Percentiles rank a stretch among this genome's conserved stretches.
phyloP scores from a whole-genome alignment of 1,140 invertebrate genomes.

The Bombyx mandarina region DNA sequence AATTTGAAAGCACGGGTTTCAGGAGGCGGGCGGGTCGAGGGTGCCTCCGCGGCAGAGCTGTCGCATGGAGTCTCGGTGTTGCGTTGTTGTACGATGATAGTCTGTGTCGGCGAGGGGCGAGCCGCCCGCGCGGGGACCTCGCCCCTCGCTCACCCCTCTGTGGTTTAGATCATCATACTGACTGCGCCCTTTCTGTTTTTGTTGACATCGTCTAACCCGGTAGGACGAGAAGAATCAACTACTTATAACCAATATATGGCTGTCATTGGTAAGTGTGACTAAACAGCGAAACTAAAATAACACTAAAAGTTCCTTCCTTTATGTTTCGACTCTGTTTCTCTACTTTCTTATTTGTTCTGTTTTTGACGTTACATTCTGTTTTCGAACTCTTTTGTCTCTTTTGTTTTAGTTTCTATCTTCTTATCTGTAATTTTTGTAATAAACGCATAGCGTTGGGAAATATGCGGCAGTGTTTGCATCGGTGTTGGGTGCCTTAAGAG shows the following conservation, averaged over 20 bases:
- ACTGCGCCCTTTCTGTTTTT: conserved; percentile 76
- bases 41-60: conserved; percentile 51
- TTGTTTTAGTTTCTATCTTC: conserved; percentile 37
- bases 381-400: conserved; percentile 11
- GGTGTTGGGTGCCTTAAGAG: not conserved
- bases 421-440: conserved; percentile 43
- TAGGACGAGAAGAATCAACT: conserved; percentile 90
- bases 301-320: conserved; percentile 59
- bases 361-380: conserved; percentile 29
- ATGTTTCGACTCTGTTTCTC: conserved; percentile 16
- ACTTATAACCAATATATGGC: conserved; percentile 88
- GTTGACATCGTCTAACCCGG: conserved; percentile 74
- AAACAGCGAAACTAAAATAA: conserved; percentile 66
- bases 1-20: conserved; percentile 20
- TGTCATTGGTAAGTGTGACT: conserved; percentile 87
- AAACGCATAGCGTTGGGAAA: conserved; percentile 67
- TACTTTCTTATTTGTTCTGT: conserved; percentile 48
- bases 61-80: conserved; percentile 65
- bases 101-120: conserved; percentile 52
- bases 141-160: conserved; percentile 36
- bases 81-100: conserved; percentile 58
- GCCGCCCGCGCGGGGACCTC: conserved; percentile 13
- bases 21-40: conserved; percentile 49
- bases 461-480: conserved; percentile 64
- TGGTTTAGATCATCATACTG: conserved; percentile 68